phyloP scores from a whole-genome alignment of 2,797 vertebrate genomes.

The Microchirus variegatus region DNA sequence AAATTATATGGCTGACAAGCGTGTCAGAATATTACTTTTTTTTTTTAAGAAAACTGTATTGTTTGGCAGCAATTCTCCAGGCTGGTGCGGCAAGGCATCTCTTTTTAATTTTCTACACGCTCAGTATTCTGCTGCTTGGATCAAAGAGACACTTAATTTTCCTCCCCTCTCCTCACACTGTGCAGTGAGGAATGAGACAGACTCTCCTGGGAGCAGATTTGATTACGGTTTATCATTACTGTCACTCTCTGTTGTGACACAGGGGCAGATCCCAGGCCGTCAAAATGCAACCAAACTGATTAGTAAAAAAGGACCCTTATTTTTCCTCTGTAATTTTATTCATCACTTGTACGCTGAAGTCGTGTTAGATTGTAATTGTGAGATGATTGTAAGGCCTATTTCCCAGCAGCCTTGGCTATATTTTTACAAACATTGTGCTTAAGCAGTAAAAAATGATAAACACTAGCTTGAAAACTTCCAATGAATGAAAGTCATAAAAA shows the following conservation, averaged over 20 bases:
- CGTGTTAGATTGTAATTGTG: conserved; percentile 72
- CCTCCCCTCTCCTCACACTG: conserved; percentile 70
- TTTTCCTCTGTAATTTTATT: conserved; percentile 72
- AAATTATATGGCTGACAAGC: conserved; percentile 43
- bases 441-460: conserved; percentile 25
- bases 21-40: conserved; percentile 23
- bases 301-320: conserved; percentile 64
- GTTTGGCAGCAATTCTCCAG: conserved; percentile 57
- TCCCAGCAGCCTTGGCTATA: conserved; percentile 36
- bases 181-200: conserved; percentile 67
- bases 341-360: conserved; percentile 62
- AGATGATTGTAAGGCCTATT: conserved; percentile 60
- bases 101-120: conserved; percentile 75
- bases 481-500: conserved; percentile 30
- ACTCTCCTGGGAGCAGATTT: conserved; percentile 68
- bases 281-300: conserved; percentile 62
- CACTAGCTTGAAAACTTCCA: conserved; percentile 27
- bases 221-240: conserved; percentile 79
- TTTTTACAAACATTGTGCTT: conserved; percentile 28
- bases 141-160: conserved; percentile 79
- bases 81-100: conserved; percentile 66
- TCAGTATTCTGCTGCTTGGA: conserved; percentile 72
- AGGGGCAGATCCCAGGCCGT: conserved; percentile 59
- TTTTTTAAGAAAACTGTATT: conserved; percentile 27
- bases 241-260: conserved; percentile 67